Evolutionary conservation across 2,113 vertebrate genomes (phyloP).

Genomic region (Etheostoma spectabile): DNA sequence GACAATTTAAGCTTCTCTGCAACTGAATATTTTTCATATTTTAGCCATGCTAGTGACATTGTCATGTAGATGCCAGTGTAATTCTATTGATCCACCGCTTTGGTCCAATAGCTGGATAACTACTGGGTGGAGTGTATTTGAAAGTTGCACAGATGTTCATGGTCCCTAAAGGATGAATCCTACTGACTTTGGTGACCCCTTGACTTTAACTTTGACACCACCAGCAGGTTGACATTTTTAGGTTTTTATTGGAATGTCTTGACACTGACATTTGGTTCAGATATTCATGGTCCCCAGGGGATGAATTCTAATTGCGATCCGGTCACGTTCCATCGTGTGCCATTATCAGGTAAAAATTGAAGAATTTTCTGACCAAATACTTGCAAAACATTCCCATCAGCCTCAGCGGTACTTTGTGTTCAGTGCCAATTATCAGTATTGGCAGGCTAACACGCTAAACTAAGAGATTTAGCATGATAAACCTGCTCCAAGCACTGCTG

Average conservation of each 20-base stretch:
- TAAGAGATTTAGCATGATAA: no score
- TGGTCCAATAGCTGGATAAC: not conserved
- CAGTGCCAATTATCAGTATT: not conserved
- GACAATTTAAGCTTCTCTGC: not conserved
- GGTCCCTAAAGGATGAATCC: not conserved
- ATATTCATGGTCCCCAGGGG: not conserved
- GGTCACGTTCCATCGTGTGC: not conserved
- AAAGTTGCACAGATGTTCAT: not conserved
- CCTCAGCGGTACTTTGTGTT: not conserved
- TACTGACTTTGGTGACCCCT: not conserved
- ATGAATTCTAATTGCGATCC: not conserved
- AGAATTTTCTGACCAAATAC: no score
- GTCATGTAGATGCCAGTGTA: not conserved
- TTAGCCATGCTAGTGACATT: not conserved
- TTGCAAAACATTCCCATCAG: not conserved
- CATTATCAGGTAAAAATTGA: not conserved
- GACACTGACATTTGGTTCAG: not conserved
- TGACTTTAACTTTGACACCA: not conserved
- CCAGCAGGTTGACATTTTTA: not conserved
- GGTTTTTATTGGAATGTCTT: not conserved
- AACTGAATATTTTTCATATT: not conserved
- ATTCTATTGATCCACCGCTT: no score
- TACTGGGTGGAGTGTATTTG: not conserved
- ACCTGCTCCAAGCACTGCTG: no score
- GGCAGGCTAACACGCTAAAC: not conserved